Conservation (phyloP, 2,797 vertebrate species). For the Anisognathus igniventris region DNA sequence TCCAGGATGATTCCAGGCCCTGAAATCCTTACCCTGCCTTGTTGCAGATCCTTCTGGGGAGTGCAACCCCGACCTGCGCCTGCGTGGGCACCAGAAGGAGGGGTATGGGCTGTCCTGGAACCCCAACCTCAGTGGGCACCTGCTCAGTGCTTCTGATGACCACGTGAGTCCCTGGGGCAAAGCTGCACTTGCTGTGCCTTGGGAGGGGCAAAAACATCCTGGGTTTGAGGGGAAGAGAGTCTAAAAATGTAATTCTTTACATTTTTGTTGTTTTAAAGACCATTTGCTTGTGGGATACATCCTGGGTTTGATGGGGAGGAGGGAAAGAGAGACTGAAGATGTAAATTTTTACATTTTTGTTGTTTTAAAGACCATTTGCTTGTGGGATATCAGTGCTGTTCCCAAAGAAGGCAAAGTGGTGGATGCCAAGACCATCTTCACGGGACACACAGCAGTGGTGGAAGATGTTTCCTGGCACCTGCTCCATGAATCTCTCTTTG, state of each 20-base stretch:
- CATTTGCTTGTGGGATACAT: slow-evolving; percentile 92
- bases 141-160: slow-evolving; percentile 96
- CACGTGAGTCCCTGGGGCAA: slow-evolving; percentile 78
- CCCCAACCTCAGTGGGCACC: slow-evolving; percentile 93
- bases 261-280: slow-evolving; percentile 73
- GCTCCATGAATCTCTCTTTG: slow-evolving; percentile 94
- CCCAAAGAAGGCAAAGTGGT: slow-evolving; percentile 97
- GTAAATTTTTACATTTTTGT: not conserved
- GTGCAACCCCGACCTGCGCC: slow-evolving; percentile 92
- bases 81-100: slow-evolving; percentile 96
- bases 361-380: slow-evolving; percentile 87
- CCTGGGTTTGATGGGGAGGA: not conserved
- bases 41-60: slow-evolving; percentile 92
- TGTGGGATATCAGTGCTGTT: slow-evolving; percentile 96
- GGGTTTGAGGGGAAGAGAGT: not conserved
- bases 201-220: not conserved
- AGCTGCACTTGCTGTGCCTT: not conserved
- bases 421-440: slow-evolving; percentile 98
- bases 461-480: slow-evolving; percentile 98
- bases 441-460: slow-evolving; percentile 94
- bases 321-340: not conserved
- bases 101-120: slow-evolving; percentile 98
- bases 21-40: not conserved
- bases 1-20: not conserved
- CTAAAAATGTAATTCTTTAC: not conserved